A percentile compares a stretch with the other conserved stretches of the same genome.
Conservation (phyloP, 2,797 vertebrate species). For the Nyctibius grandis region DNA sequence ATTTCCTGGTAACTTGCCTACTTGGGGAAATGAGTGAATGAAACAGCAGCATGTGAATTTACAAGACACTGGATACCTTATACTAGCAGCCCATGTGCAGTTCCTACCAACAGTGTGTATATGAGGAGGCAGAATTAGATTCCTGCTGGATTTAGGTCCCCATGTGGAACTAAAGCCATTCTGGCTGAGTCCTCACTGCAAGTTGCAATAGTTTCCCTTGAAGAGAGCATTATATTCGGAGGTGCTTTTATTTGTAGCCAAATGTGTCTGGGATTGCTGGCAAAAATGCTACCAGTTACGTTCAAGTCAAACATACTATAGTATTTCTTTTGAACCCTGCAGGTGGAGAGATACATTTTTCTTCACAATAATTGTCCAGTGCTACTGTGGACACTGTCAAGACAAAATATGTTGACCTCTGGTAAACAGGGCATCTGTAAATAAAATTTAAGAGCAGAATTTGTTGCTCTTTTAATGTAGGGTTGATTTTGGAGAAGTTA, state of each 20-base stretch:
- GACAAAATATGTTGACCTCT: neutral
- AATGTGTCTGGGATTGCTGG: neutral
- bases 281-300: neutral
- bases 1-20: neutral
- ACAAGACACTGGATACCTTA: neutral
- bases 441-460: neutral
- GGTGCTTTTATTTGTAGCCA: neutral
- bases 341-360: neutral
- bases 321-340: neutral
- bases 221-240: neutral
- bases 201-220: neutral
- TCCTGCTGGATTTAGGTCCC: neutral
- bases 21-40: neutral
- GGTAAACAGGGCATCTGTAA: neutral
- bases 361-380: neutral
- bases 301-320: neutral
- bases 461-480: neutral
- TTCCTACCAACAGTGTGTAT: neutral
- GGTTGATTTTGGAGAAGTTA: neutral
- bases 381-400: neutral
- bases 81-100: neutral
- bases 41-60: neutral
- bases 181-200: neutral
- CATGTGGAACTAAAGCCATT: neutral
- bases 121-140: neutral